Conservation (phyloP, 1,140 invertebrate species). For the Lepidurus arcticus region DNA sequence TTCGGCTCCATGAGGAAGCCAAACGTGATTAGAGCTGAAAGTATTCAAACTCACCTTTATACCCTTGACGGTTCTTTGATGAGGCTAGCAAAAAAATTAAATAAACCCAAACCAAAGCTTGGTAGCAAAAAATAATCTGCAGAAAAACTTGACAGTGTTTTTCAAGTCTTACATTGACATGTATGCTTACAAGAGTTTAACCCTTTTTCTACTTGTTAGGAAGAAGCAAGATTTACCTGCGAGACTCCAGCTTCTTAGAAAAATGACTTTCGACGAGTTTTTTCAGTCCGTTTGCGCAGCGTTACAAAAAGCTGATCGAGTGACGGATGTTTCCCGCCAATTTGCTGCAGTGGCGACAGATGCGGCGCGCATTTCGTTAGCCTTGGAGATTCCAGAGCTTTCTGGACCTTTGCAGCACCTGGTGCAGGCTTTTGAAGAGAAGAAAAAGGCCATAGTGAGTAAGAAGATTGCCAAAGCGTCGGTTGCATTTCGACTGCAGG, state of each 20-base stretch:
- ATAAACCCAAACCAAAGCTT: too few relatives aligned
- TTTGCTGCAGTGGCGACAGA: slow-evolving; percentile 26
- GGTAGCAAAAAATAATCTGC: not conserved
- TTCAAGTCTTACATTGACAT: not conserved
- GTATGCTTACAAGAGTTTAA: not conserved
- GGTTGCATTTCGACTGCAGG: slow-evolving; percentile 24
- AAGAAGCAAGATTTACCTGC: not conserved
- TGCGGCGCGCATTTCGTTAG: slow-evolving; percentile 21
- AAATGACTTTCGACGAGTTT: slow-evolving; percentile 28
- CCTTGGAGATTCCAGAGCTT: not conserved
- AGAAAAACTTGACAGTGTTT: not conserved
- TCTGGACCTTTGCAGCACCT: not conserved
- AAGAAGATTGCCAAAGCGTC: slow-evolving; percentile 14
- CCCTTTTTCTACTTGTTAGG: not conserved
- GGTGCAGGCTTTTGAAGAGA: too few relatives aligned
- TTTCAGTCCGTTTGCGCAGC: slow-evolving; percentile 28
- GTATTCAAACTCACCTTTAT: not conserved
- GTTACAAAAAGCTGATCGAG: slow-evolving; percentile 21
- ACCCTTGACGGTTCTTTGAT: slow-evolving; percentile 3
- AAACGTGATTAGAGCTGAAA: not conserved
- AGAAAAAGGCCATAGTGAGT: not conserved
- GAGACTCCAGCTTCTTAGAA: not conserved
- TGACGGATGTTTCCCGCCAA: slow-evolving; percentile 24
- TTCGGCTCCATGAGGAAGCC: slow-evolving; percentile 1
- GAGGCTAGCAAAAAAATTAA: not conserved